phyloP scores from a whole-genome alignment of 64 coral and sea anemone genomes.

The Pocillopora damicornis region DNA sequence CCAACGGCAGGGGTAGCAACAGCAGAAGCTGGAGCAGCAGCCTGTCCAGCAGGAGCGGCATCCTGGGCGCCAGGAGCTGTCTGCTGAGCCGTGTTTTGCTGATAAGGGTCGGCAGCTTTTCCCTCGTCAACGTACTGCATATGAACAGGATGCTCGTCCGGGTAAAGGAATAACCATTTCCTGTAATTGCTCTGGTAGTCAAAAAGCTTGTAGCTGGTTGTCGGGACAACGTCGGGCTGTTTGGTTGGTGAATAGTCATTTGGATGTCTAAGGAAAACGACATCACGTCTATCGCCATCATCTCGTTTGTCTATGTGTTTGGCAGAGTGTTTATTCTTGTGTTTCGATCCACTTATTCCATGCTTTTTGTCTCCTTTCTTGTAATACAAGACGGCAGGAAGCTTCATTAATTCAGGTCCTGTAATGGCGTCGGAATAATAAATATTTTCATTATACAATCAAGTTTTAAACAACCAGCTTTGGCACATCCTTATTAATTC shows the following conservation, averaged over 20 bases:
- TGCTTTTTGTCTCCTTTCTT: slow-evolving; percentile 42
- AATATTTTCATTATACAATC: no score
- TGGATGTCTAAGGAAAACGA: slow-evolving; percentile 15
- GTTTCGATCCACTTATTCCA: not conserved
- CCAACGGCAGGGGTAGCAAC: not conserved
- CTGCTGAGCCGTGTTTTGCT: slow-evolving; percentile 3
- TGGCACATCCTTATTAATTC: no score
- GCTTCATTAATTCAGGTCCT: slow-evolving; percentile 22
- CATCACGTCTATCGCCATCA: slow-evolving; percentile 16
- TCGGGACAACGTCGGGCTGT: not conserved
- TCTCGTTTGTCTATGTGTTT: slow-evolving; percentile 7
- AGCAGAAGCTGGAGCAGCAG: not conserved
- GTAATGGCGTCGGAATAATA: not conserved
- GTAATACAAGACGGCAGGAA: slow-evolving; percentile 53
- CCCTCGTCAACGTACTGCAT: slow-evolving; percentile 15
- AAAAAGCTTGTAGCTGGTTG: slow-evolving; percentile 21
- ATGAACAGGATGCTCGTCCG: slow-evolving; percentile 16
- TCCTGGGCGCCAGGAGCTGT: not conserved
- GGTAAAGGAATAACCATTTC: slow-evolving; percentile 39
- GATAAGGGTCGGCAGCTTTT: slow-evolving; percentile 23
- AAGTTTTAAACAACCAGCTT: no score
- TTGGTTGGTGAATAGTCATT: slow-evolving; percentile 20
- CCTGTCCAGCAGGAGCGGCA: not conserved
- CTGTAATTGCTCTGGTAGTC: slow-evolving; percentile 41
- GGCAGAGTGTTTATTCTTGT: not conserved